Evolutionary conservation across 2,113 vertebrate genomes (phyloP).

Genomic region (Erythrolamprus reginae): DNA sequence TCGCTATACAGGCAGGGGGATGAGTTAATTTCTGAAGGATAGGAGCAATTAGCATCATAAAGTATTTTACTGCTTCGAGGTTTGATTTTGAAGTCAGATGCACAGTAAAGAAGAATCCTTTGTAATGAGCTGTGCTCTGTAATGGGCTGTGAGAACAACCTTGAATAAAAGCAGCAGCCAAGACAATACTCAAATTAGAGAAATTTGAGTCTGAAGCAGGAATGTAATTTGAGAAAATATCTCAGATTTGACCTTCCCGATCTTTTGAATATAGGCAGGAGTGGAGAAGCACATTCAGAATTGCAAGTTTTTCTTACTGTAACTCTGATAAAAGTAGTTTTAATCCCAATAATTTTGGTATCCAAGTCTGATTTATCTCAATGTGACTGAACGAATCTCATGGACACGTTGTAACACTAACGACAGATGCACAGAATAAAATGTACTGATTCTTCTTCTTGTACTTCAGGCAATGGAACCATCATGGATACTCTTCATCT

Average conservation of each 20-base stretch:
- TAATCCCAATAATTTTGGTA: background rate
- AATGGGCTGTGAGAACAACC: background rate
- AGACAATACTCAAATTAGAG: background rate
- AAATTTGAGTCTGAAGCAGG: background rate
- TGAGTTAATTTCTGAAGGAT: background rate
- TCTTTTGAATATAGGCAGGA: background rate
- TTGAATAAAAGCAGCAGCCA: background rate
- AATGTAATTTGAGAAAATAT: background rate
- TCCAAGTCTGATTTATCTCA: background rate
- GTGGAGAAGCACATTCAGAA: background rate
- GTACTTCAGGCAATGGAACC: background rate
- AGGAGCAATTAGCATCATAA: background rate
- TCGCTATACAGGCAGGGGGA: background rate
- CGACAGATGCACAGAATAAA: background rate
- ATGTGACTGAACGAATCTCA: background rate
- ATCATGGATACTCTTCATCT: background rate
- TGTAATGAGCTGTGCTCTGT: background rate
- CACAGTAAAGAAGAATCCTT: background rate
- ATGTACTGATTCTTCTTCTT: background rate
- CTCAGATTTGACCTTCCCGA: background rate
- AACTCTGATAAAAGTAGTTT: background rate
- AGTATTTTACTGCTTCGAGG: background rate
- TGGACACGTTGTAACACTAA: background rate
- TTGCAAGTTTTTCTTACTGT: background rate
- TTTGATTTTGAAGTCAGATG: background rate